Evolutionary conservation across 2,113 vertebrate genomes (phyloP), one percentile per base, ranked within the genome.

Genomic region (Crypturellus undulatus): DNA sequence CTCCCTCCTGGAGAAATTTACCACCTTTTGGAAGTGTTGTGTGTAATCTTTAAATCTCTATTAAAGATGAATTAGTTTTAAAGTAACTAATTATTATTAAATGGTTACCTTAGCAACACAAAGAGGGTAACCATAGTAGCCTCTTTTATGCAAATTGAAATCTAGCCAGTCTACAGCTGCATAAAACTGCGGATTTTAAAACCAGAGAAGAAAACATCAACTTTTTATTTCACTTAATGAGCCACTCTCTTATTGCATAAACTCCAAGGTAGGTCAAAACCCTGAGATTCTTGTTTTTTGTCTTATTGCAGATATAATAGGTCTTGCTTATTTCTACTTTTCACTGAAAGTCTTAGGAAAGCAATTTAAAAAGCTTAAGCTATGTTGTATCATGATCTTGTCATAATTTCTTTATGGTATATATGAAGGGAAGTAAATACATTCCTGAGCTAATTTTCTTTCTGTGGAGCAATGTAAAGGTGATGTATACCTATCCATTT

Each of bases 81-180:
- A 85, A 81, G 5, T 32, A 91, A 36, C 25, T 94, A 91, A 91
- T 94, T 91, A 63, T 56, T 89, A 79, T 90, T 90, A 90, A 94
- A 92, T 80, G 6, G 79, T 94, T 94, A 32, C 64, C 91, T 56
- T 80, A 90, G 93, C 79, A 94, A 96, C 93, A 87, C 28, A 51
- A 78, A 70, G 56, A 88, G 19, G 19, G 89, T 94, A 94, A 87
- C 93, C 91, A 94, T 94, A 94, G 82, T 85, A 96, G 63, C 82
- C 36, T 87, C 42, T 67, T 89, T 28, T 83, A 60, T 60, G 68
- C 81, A 94, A 91, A 90, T 30, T 88, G 69, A 67, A 94, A 80
- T 77, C 59, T 73, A 91, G 24, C n/a, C 45, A 51, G 32, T 73
- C 54, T 67, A 80, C 77, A 63, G 30, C 30, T 36, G 87, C 21